Evolutionary conservation across 2,888 invertebrate species (phyloP).

Genomic region (Lasioglossum leucozonium): DNA sequence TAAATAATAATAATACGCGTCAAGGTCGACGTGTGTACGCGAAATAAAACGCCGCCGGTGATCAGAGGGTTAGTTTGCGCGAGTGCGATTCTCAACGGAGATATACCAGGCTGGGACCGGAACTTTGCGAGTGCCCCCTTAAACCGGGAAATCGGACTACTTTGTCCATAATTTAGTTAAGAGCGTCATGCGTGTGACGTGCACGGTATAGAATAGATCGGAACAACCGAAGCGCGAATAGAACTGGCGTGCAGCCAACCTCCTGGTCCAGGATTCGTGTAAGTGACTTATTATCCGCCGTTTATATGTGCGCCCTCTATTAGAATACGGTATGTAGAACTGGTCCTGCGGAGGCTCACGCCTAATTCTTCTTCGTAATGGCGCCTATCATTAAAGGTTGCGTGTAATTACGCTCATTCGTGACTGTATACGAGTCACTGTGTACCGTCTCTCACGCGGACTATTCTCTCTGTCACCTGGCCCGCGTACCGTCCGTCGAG

Average conservation of each 20-base stretch:
- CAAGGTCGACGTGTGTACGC: background rate
- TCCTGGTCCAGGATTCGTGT: constrained; percentile 82
- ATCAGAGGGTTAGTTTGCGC: background rate
- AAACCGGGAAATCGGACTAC: constrained; percentile 82
- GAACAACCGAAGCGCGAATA: constrained; percentile 84
- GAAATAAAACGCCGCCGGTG: background rate
- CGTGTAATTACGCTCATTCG: constrained; percentile 63
- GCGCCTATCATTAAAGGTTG: constrained; percentile 75
- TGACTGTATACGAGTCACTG: constrained; percentile 47
- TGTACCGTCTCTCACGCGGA: constrained; percentile 18
- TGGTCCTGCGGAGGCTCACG: constrained; percentile 64
- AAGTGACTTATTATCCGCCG: constrained; percentile 84
- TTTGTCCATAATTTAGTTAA: constrained; percentile 85
- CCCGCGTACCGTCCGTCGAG: background rate
- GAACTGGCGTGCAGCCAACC: constrained; percentile 83
- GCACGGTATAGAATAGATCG: constrained; percentile 83
- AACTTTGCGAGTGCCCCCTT: constrained; percentile 80
- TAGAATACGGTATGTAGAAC: constrained; percentile 62
- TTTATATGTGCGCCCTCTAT: constrained; percentile 78
- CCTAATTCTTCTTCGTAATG: constrained; percentile 78
- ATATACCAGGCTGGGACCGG: constrained; percentile 48
- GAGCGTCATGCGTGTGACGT: constrained; percentile 85
- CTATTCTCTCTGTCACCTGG: background rate
- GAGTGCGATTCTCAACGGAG: constrained; percentile 14
- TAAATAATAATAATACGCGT: no score